Percentiles rank a stretch among this genome's conserved stretches.
Conservation (phyloP, 2,113 vertebrate genomes). For the Butastur rufipennis region DNA sequence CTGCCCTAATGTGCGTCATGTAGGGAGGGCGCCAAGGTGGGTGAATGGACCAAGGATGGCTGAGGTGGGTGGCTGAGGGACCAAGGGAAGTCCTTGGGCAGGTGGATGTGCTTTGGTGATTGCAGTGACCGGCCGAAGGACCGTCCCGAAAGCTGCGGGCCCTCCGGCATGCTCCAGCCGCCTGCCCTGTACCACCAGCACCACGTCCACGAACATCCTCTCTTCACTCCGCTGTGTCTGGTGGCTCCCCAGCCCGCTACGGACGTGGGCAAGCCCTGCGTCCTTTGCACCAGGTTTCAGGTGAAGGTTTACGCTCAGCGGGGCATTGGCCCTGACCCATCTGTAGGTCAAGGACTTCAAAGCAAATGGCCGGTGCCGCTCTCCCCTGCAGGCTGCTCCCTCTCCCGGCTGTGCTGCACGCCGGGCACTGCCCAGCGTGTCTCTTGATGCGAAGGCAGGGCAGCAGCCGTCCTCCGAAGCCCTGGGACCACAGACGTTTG, state of each 20-base stretch:
- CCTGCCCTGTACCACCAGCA: neutral
- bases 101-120: neutral
- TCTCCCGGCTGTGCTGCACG: neutral
- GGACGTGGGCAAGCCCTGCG: fast-evolving
- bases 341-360: neutral
- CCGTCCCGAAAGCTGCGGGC: fast-evolving
- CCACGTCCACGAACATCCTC: neutral
- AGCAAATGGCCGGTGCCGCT: neutral
- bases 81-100: neutral
- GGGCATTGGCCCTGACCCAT: fast-evolving
- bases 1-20: fast-evolving
- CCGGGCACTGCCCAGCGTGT: fast-evolving
- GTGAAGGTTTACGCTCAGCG: fast-evolving
- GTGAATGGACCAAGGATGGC: too few species aligned
- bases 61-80: too few species aligned
- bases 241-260: fast-evolving
- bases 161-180: neutral
- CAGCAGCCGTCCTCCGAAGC: neutral
- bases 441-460: fast-evolving
- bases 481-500: neutral
- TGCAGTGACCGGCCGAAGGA: neutral
- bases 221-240: fast-evolving
- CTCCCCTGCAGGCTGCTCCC: neutral
- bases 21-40: too few species aligned
- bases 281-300: neutral